These are phyloP conservation scores for Dichetophora obliterata DNA, from an alignment of 2,888 invertebrate species.

Conservation along the genomic window DNA sequence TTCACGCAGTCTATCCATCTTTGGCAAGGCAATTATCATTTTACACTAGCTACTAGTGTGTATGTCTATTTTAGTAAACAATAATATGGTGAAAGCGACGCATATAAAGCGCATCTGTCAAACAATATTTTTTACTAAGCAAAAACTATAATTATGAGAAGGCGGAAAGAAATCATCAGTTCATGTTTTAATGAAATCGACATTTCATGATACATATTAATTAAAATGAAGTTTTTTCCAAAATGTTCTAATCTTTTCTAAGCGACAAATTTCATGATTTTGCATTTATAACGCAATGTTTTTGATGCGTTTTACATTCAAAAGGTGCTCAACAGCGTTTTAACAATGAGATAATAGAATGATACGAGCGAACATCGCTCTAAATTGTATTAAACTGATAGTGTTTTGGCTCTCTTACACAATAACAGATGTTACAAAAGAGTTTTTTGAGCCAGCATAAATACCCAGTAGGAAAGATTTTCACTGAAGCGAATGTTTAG, in stretches of 20 bases:
- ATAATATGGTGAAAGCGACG: neutral
- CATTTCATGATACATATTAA: neutral
- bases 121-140: no score
- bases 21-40: no score
- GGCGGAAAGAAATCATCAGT: conserved; percentile 2
- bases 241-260: no score
- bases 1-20: no score
- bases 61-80: neutral
- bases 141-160: conserved; percentile 14
- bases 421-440: no score
- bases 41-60: neutral
- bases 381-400: neutral
- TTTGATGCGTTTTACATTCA: neutral
- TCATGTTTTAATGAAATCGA: neutral
- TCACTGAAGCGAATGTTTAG: no score
- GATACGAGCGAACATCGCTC: no score
- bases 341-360: neutral
- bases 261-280: no score
- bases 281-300: neutral
- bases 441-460: no score
- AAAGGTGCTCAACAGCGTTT: no score
- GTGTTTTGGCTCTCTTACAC: neutral
- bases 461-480: no score
- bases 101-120: conserved; percentile 4
- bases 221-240: no score